phyloP scores from a whole-genome alignment of 2,113 vertebrate genomes.

The Pelvicachromis taeniatus region DNA sequence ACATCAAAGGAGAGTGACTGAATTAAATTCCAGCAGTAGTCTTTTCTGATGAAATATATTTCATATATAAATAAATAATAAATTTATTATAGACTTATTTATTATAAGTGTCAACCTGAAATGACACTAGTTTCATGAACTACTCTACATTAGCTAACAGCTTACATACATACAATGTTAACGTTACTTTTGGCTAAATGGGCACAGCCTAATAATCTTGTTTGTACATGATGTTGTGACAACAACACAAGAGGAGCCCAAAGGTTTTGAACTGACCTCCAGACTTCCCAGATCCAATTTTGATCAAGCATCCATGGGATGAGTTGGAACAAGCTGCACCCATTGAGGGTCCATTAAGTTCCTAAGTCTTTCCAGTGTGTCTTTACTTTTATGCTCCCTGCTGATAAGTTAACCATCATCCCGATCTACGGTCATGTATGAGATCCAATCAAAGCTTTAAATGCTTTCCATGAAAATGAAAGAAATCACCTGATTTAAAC shows the following conservation, averaged over 20 bases:
- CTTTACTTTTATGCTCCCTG: not conserved
- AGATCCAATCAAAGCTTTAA: not conserved
- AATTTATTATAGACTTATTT: not conserved
- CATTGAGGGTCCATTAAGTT: not conserved
- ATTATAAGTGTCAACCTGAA: not conserved
- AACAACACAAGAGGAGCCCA: not conserved
- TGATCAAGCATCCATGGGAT: not conserved
- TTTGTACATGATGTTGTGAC: too few relatives aligned
- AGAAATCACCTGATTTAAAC: not conserved
- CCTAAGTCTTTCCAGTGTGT: not conserved
- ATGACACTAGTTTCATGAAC: not conserved
- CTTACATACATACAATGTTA: not conserved
- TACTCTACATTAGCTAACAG: not conserved
- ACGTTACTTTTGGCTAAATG: not conserved
- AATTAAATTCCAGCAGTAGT: not conserved
- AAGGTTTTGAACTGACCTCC: not conserved
- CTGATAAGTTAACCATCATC: not conserved
- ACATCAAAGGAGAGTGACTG: not conserved
- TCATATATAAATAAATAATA: not conserved
- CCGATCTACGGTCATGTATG: not conserved
- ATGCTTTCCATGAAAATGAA: not conserved
- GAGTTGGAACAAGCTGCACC: not conserved
- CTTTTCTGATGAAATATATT: not conserved
- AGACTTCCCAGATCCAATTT: not conserved
- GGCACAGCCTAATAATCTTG: not conserved